phyloP scores from a whole-genome alignment of 2,113 vertebrate genomes.

The Microtus montanus region DNA sequence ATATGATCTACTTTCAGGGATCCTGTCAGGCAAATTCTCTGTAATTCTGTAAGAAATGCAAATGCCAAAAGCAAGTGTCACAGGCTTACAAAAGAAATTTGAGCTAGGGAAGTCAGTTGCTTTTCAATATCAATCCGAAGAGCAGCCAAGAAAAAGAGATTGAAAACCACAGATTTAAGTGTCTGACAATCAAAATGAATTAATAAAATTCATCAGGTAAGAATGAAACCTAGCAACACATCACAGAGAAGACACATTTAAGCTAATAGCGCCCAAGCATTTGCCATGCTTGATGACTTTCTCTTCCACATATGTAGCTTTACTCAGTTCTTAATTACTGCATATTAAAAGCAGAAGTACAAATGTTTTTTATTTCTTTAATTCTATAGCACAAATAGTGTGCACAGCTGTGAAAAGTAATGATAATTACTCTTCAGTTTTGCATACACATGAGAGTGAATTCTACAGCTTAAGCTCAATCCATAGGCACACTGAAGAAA shows the following conservation, averaged over 20 bases:
- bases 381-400: not conserved
- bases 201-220: not conserved
- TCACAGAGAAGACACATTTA: not conserved
- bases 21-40: not conserved
- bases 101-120: not conserved
- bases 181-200: not conserved
- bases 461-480: not conserved
- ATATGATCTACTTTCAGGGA: not conserved
- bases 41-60: not conserved
- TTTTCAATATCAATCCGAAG: not conserved
- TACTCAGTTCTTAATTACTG: not conserved
- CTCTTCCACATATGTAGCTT: not conserved
- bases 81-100: not conserved
- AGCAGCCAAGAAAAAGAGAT: constrained; percentile 27
- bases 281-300: not conserved
- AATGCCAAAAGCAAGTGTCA: not conserved
- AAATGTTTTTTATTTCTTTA: not conserved
- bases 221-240: not conserved
- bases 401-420: not conserved
- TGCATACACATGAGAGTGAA: not conserved
- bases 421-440: not conserved
- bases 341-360: not conserved
- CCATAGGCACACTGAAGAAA: not conserved
- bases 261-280: not conserved
- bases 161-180: not conserved